Base-by-base conservation (phyloP, 2,113 vertebrate species). In the Gracilinanus agilis region DNA sequence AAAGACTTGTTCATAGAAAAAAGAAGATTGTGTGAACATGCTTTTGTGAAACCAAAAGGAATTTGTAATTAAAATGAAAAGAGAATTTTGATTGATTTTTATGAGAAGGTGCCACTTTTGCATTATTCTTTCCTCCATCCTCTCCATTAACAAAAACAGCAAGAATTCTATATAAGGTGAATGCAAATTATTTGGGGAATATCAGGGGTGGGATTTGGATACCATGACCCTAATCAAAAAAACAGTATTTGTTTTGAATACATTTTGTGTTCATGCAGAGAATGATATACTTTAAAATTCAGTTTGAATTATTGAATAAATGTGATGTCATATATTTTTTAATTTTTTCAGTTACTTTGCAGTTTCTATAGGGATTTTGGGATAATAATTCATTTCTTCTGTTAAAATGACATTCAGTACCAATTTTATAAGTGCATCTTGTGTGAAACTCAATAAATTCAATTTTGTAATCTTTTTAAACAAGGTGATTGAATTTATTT, bases 391-490 rank as follows among this genome's bases (percentile, higher is more conserved):
- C 96, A 53, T 96, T 96, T 98, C 97, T 98, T 97, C 97, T 98
- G 98, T 98, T 98, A 97, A 96, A 98, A 98, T 97, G 98, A 98
- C 97, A 97, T 98, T 98, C 98, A 98, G 98, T 99, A 99, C 98
- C 98, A 98, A 98, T 99, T 99, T 99, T 99, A 98, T 99, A 99
- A 99, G 97, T 98, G 98, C 98, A 99, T 98, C 98, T 98, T 99
- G 98, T 99, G 98, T 99, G 98, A 98, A 99, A 98, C 98, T 98
- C 98, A 98, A 99, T 99, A 98, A 99, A 98, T 98, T 98, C 97
- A 98, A 98, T 99, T 99, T 99, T 99, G 97, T 99, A 99, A 98
- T 98, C 98, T 98, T 99, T 99, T 99, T 98, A 98, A 98, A 98
- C 97, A 98, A 98, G 58, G 94, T 97, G 98, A 2, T 88, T 0